Evolutionary conservation across 2,113 vertebrate species (phyloP).

Genomic region (Podiceps cristatus): DNA sequence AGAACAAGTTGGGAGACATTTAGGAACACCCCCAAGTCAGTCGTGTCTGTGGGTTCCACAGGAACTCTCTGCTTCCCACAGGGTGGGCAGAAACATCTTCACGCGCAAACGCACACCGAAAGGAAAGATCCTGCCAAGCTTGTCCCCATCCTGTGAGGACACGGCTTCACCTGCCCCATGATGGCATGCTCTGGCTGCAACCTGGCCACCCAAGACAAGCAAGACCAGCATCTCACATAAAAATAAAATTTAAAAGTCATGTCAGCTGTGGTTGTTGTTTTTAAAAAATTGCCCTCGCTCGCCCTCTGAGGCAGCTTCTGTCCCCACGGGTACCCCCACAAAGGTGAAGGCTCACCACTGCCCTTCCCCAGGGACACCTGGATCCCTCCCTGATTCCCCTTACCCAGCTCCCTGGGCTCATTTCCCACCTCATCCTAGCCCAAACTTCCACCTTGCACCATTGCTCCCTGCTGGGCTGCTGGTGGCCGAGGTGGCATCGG

Average conservation of each 20-base stretch:
- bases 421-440: background rate
- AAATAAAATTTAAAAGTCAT: background rate
- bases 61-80: background rate
- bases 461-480: background rate
- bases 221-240: background rate
- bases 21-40: no score
- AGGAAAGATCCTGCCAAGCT: background rate
- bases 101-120: background rate
- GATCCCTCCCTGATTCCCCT: no score
- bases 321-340: accelerated
- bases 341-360: background rate
- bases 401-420: background rate
- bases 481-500: background rate
- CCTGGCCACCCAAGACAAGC: accelerated
- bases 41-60: accelerated
- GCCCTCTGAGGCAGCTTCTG: background rate
- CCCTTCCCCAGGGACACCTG: background rate
- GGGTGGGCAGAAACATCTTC: slow-evolving; percentile 36
- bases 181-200: background rate
- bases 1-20: background rate
- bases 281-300: background rate
- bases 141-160: background rate
- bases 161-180: background rate
- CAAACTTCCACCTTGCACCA: background rate
- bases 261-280: background rate